Base-by-base conservation (phyloP, 2,797 vertebrate species). In the Gambelia wislizenii region DNA sequence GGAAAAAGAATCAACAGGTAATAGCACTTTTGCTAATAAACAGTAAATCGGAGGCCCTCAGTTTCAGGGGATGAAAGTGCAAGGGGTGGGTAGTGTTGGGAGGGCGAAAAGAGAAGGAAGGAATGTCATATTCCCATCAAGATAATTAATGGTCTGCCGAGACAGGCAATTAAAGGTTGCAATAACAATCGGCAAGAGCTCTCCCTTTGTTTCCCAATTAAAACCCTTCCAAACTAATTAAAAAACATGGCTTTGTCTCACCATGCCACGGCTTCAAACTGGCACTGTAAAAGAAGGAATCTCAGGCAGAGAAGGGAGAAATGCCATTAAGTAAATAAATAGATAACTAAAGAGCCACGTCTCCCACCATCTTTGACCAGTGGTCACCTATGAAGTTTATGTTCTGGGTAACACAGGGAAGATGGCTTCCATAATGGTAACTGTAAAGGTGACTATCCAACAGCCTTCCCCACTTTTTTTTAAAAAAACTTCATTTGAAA, bases 211-310 rank as follows among this genome's bases (percentile, higher is more conserved):
- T 94, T 94, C 93, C 90, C 89, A 94, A 94, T 93, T 93, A 91
- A 93, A 95, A 94, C 93, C 83, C 95, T 93, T 76, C 93, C 92
- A 86, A 89, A 93, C 90, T 96, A 95, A 96, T 96, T 96, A 96
- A 93, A 95, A 86, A 94, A 86, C 85, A 54, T 44, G 89, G 88
- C 30, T 83, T 87, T 94, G 95, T 95, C 93, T 90, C 12, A 86
- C 93, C 92, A 89, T 20, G 91, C 88, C 76, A n/a, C 89, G 92
- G 86, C 94, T 95, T 95, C 94, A 89, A 89, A 84, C 44, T 0
- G 54, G 91, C 87, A 74, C 86, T 82, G 90, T 36, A 39, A 93
- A 93, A 94, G 91, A 91, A 91, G 91, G 87, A 86, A 88, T 91
- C 92, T 92, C 86, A 89, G 89, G 80, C 89, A 90, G 91, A 95